phyloP scores from a whole-genome alignment of 1,140 invertebrate genomes.

The Anoplolepis gracilipes region DNA sequence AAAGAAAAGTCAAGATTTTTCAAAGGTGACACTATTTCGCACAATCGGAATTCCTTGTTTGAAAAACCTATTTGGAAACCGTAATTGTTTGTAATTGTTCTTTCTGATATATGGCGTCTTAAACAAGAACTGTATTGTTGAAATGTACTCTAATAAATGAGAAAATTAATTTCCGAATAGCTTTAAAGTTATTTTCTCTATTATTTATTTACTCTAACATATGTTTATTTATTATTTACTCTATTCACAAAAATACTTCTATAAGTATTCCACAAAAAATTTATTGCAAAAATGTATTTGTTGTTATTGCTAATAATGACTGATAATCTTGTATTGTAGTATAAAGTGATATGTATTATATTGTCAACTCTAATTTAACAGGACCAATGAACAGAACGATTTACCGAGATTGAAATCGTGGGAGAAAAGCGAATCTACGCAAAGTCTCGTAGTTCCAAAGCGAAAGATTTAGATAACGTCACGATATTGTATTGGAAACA shows the following conservation, averaged over 20 bases:
- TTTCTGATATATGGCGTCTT: not conserved
- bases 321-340: not conserved
- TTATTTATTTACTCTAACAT: no score
- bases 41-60: constrained; percentile 6
- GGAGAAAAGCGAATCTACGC: constrained; percentile 19
- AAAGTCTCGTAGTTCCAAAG: constrained; percentile 25
- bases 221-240: not conserved
- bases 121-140: not conserved
- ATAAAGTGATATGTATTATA: constrained; percentile 19
- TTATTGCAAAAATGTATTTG: not conserved
- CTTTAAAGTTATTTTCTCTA: not conserved
- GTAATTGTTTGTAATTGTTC: not conserved
- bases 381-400: not conserved
- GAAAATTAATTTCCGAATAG: not conserved
- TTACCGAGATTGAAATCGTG: constrained; percentile 52
- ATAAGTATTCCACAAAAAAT: not conserved
- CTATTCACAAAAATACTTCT: not conserved
- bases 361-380: constrained; percentile 9
- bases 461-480: constrained; percentile 56
- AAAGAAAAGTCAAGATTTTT: constrained; percentile 16
- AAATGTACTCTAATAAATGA: not conserved
- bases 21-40: not conserved
- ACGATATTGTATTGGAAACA: constrained; percentile 62
- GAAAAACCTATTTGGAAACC: not conserved
- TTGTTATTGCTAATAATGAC: not conserved